Percentiles rank a stretch among this genome's conserved stretches.
Evolutionary conservation across 2,797 vertebrate genomes (phyloP).

Genomic region (Fistularia tabacaria): DNA sequence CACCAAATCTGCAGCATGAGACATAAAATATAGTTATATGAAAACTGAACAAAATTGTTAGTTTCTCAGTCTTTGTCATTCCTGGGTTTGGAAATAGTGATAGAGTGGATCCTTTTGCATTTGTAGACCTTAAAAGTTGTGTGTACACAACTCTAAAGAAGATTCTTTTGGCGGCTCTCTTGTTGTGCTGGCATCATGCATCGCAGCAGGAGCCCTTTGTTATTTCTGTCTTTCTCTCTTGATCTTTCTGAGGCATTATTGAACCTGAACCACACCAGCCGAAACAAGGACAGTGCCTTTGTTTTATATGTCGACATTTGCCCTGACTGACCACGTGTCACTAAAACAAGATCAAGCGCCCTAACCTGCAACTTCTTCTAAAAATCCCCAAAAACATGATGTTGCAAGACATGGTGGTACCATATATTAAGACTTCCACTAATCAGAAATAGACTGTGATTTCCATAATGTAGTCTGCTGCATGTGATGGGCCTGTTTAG

Average conservation of each 20-base stretch:
- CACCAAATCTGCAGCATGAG: slow-evolving; percentile 66
- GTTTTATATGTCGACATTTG: slow-evolving; percentile 66
- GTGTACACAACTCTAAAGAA: slow-evolving; percentile 73
- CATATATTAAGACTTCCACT: slow-evolving; percentile 16
- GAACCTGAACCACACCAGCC: slow-evolving; percentile 84
- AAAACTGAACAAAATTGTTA: slow-evolving; percentile 59
- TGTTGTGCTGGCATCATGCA: slow-evolving; percentile 38
- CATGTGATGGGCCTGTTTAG: background rate
- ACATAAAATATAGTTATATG: slow-evolving; percentile 61
- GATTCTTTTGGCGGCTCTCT: slow-evolving; percentile 59
- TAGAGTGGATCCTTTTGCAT: slow-evolving; percentile 58
- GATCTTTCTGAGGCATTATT: slow-evolving; percentile 80
- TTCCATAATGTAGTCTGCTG: slow-evolving; percentile 3
- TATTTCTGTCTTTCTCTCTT: slow-evolving; percentile 64
- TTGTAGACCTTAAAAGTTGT: slow-evolving; percentile 75
- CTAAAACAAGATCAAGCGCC: slow-evolving; percentile 51
- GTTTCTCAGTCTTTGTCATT: slow-evolving; percentile 65
- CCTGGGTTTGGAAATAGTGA: slow-evolving; percentile 62
- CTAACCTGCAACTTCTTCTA: slow-evolving; percentile 15
- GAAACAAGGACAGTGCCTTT: slow-evolving; percentile 85
- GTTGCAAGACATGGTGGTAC: slow-evolving; percentile 11
- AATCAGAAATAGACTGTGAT: slow-evolving; percentile 15
- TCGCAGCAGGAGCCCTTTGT: slow-evolving; percentile 42
- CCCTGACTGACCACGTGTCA: slow-evolving; percentile 55
- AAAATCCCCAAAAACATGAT: slow-evolving; percentile 22